These are phyloP conservation scores for Porites divaricata DNA, from an alignment of 92 coral and sea anemone species.

Conservation along the genomic window DNA sequence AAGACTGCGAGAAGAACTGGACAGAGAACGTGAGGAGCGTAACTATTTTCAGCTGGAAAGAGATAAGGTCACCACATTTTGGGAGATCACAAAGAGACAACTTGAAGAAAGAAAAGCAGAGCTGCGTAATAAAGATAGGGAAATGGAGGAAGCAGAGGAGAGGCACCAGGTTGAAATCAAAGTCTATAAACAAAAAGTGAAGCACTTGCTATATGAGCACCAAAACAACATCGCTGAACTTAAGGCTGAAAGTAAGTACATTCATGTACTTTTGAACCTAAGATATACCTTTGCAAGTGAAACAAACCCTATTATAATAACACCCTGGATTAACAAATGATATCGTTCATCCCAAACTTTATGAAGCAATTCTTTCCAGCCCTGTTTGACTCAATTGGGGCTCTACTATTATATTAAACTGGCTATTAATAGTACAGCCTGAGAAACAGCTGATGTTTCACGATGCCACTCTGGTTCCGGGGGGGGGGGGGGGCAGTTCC, in stretches of 20 bases:
- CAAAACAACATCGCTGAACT: slow-evolving; percentile 98
- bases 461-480: too few relatives aligned
- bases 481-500: too few relatives aligned
- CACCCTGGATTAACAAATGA: too few relatives aligned
- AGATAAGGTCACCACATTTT: slow-evolving; percentile 97
- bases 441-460: too few relatives aligned
- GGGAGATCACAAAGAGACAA: slow-evolving; percentile 98
- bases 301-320: too few relatives aligned
- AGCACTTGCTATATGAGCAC: slow-evolving; percentile 95
- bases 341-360: too few relatives aligned
- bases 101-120: slow-evolving; percentile 95
- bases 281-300: too few relatives aligned
- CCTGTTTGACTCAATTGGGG: too few relatives aligned
- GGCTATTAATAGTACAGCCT: too few relatives aligned
- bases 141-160: slow-evolving; percentile 99
- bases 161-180: slow-evolving; percentile 98
- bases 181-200: slow-evolving; percentile 99
- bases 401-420: too few relatives aligned
- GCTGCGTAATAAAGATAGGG: slow-evolving; percentile 91
- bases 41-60: slow-evolving; percentile 96
- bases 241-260: slow-evolving; percentile 94
- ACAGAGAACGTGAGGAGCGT: slow-evolving; percentile 96
- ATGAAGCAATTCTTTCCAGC: too few relatives aligned
- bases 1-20: slow-evolving; percentile 94
- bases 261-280: too few relatives aligned